These are phyloP conservation scores for Passer domesticus DNA, from an alignment of 2,113 vertebrate genomes.

Conservation along the genomic window DNA sequence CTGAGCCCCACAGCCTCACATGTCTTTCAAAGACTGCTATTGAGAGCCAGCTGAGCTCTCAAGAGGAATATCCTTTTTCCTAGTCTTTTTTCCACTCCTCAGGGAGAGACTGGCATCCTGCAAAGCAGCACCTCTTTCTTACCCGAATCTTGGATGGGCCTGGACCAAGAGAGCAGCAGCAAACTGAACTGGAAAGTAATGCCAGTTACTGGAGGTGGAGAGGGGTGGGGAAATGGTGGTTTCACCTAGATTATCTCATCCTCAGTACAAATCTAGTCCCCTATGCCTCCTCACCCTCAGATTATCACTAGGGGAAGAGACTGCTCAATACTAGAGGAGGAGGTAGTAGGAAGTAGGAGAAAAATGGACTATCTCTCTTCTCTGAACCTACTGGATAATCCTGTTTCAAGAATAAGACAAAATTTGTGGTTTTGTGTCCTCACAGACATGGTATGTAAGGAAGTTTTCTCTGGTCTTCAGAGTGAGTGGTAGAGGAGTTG, in stretches of 20 bases:
- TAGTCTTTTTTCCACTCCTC: neutral
- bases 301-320: neutral
- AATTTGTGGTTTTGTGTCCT: neutral
- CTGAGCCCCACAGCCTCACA: neutral
- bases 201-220: neutral
- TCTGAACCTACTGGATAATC: neutral
- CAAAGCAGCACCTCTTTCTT: neutral
- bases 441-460: neutral
- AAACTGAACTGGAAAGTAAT: neutral
- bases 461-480: neutral
- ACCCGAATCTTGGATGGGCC: neutral
- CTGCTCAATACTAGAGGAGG: neutral
- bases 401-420: neutral
- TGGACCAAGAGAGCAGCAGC: neutral
- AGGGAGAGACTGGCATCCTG: neutral
- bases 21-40: neutral
- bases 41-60: neutral
- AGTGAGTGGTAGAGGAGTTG: neutral
- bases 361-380: neutral
- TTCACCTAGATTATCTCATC: neutral
- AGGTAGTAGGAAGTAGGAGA: neutral
- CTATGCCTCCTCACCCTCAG: neutral
- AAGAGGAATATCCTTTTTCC: neutral
- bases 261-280: neutral
- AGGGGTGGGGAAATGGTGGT: neutral